Evolutionary conservation across 2,113 vertebrate species (phyloP), one percentile per base, ranked within the genome.

Genomic region (Notothenia rossii): DNA sequence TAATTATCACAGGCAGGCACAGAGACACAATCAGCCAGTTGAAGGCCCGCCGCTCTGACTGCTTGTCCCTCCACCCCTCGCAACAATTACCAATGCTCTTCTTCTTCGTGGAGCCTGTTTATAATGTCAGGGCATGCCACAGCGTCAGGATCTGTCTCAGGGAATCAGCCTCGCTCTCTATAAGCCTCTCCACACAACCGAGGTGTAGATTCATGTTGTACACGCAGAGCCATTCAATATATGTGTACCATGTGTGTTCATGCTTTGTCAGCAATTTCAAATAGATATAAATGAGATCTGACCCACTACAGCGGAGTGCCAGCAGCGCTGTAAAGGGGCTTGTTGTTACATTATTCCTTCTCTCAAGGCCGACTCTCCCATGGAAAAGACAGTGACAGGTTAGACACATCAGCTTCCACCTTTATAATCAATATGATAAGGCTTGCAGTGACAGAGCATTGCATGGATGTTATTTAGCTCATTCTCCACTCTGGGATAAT

Each of bases 1-100:
- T 88, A 88, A 91, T 94, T 90, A 93, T 92, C 72, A 70, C 64
- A 79, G 83, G 71, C 85, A 85, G 74, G 53, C 88, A 80, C 84
- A 88, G 79, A 85, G 71, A 88, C 89, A 87, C 87, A 86, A 82
- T 90, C 83, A 88, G 80, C 70, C 66, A 53, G 64, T 80, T 43
- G 72, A 78, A 64, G 65, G 68, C 66, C 64, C 18, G 45, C 71
- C 20, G 56, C 81, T 79, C 65, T n/a, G 40, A 40, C 76, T 46
- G 53, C 56, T 69, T n/a, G 53, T 70, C 79, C 60, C 74, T 63
- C 45, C 59, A 10, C 25, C 62, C 63, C 58, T 29, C 10, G 3
- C 75, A 63, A 89, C 89, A 90, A 92, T 93, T 86, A 88, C 80
- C 54, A 51, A 77, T 45, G 40, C 82, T 72, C 72, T 4, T 85